Evolutionary conservation across 2,888 invertebrate species (phyloP).

Genomic region (Tridacna crocea): DNA sequence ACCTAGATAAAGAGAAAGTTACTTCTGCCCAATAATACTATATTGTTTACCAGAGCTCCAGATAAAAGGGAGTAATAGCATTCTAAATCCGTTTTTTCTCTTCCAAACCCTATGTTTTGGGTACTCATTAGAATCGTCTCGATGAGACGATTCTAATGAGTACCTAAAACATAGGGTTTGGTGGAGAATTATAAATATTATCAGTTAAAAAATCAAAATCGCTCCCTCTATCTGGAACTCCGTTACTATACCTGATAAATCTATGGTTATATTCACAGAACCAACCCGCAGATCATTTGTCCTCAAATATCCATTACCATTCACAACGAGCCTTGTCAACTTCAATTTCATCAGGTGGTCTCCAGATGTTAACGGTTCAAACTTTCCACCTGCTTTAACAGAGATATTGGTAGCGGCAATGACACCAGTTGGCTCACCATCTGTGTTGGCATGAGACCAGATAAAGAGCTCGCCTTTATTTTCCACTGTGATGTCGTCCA

Average conservation of each 20-base stretch:
- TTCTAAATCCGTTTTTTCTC: too few species aligned
- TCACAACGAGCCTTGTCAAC: conserved; percentile 64
- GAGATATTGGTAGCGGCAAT: conserved; percentile 66
- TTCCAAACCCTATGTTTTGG: too few species aligned
- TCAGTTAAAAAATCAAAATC: too few species aligned
- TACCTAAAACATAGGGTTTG: too few species aligned
- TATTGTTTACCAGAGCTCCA: too few species aligned
- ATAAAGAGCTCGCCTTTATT: conserved; percentile 70
- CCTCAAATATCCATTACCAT: conserved; percentile 72
- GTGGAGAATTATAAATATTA: too few species aligned
- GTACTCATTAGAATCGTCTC: too few species aligned
- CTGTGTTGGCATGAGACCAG: conserved; percentile 72
- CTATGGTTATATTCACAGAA: conserved; percentile 72
- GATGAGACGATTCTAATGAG: too few species aligned
- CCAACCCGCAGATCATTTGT: conserved; percentile 68
- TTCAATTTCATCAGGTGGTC: conserved; percentile 56
- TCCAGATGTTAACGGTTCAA: conserved; percentile 68
- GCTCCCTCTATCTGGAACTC: too few species aligned
- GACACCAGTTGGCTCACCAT: conserved; percentile 59
- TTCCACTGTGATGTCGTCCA: conserved; percentile 70
- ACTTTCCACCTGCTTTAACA: conserved; percentile 73
- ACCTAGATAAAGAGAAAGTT: too few species aligned
- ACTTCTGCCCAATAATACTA: too few species aligned
- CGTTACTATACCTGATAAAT: conserved; percentile 75
- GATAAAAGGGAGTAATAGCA: too few species aligned